Evolutionary conservation across 1,140 invertebrate genomes (phyloP), one percentile per base, ranked within the genome.

Genomic region (Diorhabda sublineata): DNA sequence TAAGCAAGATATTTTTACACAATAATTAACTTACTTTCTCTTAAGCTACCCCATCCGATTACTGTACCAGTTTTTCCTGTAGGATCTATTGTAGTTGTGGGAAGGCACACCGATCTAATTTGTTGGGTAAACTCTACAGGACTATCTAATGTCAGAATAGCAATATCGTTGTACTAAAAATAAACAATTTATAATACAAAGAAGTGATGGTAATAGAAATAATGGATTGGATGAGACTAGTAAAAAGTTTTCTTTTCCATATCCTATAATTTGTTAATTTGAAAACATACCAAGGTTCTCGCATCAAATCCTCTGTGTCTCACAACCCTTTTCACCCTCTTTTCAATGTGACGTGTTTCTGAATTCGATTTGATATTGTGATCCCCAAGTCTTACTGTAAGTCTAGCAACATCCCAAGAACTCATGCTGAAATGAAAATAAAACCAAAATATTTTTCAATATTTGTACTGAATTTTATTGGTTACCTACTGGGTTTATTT

Each of bases 101-200:
- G 92, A 66, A 97, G 82, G 77, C 95, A 97, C 59, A 97, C 88
- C 0, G 94, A 92, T 69, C 91, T 85, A 61, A 97, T 89, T 75
- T 89, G 87, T 66, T 88, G 85, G 2, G 86, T 87, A 80, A 90
- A 96, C 60, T 85, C 82, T 2, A 96, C 90, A 0, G 92, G 89
- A 64, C 88, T 87, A 73, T 90, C 90, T 73, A 98, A 74, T 7
- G 92, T 95, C 2, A 97, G 82, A 58, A 98, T 84, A 0, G 94
- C 92, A 42, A 97, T 88, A 76, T 96, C 93, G 73, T 95, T 94
- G 81, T 94, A 94, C 86, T 90, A 80, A 47, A 86, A 85, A 42
- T 52, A 52, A 8, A 52, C 47, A 2, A 8, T 52, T 52, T 52
- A 4, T 52, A n/a, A 8, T 52, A 3, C 2, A 6, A 8, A 52